These are phyloP conservation scores for Heterotilapia buettikoferi DNA, from an alignment of 2,113 vertebrate species.

Conservation along the genomic window DNA sequence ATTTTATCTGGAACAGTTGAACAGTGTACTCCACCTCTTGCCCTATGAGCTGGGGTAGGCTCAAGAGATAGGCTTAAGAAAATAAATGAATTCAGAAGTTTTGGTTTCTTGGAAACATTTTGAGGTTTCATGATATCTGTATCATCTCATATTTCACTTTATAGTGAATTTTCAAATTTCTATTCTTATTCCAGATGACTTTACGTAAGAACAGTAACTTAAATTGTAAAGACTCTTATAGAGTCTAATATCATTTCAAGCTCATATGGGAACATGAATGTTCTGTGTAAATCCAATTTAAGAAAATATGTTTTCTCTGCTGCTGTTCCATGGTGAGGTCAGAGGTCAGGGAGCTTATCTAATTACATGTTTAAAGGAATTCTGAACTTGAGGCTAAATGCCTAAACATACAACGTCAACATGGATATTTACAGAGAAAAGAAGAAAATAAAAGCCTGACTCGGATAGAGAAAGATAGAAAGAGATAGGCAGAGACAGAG, in stretches of 20 bases:
- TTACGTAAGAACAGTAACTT: not conserved
- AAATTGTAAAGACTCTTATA: not conserved
- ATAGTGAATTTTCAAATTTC: not conserved
- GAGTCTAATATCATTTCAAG: not conserved
- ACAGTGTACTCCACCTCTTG: fast-evolving
- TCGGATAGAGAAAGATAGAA: not conserved
- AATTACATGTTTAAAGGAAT: not conserved
- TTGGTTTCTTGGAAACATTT: not conserved
- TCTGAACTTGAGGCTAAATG: not conserved
- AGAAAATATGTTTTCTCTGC: not conserved
- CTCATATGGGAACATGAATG: not conserved
- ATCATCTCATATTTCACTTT: not conserved
- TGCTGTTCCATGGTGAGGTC: not conserved
- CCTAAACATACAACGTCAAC: not conserved
- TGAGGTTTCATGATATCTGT: not conserved
- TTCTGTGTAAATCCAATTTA: not conserved
- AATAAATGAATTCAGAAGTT: not conserved
- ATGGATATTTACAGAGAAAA: not conserved
- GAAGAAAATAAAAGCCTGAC: not conserved
- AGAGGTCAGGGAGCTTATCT: not conserved
- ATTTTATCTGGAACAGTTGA: not conserved
- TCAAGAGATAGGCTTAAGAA: not conserved
- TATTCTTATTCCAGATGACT: not conserved
- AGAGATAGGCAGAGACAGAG: not conserved
- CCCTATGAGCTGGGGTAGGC: not conserved